Evolutionary conservation across 2,113 vertebrate species (phyloP), one percentile per base, ranked within the genome.

Genomic region (Conger conger): DNA sequence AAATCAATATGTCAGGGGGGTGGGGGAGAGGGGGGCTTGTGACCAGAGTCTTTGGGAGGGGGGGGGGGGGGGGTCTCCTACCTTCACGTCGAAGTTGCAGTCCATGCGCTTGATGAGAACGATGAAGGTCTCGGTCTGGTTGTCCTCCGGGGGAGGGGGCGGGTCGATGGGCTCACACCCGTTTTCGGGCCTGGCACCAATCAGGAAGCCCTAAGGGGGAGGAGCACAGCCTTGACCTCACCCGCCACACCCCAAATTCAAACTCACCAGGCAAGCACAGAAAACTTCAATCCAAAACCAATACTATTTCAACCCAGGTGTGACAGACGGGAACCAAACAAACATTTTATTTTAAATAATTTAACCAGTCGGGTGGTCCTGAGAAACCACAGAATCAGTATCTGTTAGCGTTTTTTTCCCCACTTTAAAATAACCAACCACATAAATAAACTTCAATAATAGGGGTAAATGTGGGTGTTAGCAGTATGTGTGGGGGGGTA

Each of bases 21-120:
- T 4, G 40, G 40, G 40, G 40, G 9, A 9, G 40, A 9, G 40
- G 9, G 40, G 40, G 40, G 40, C 40, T 6, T 4, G 40, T 42
- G 40, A 50, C 18, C 20, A 63, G 20, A 23, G 20, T 27, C 35
- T 2, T 16, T 36, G 35, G 16, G 77, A 17, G 76, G 27, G 20
- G 33, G 5, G n/a, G 18, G 4, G 68, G 8, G 27, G 33, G 73
- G 13, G 11, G 11, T 9, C 5, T 54, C 90, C 84, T 92, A 96
- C 96, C 94, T 97, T 97, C 82, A 94, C 76, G 91, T 97, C 96
- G 37, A 97, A 97, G 91, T 96, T 97, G 90, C 96, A 97, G 82
- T 96, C 96, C 63, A 96, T 92, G 89, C 96, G 96, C 90, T 95
- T 93, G 87, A 97, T 96, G 81, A 97, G 87, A 42, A 96, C 96